Percentiles rank a stretch among this genome's conserved stretches.
These are phyloP conservation scores for Struthidea cinerea DNA, from an alignment of 2,113 vertebrate genomes.

Conservation along the genomic window DNA sequence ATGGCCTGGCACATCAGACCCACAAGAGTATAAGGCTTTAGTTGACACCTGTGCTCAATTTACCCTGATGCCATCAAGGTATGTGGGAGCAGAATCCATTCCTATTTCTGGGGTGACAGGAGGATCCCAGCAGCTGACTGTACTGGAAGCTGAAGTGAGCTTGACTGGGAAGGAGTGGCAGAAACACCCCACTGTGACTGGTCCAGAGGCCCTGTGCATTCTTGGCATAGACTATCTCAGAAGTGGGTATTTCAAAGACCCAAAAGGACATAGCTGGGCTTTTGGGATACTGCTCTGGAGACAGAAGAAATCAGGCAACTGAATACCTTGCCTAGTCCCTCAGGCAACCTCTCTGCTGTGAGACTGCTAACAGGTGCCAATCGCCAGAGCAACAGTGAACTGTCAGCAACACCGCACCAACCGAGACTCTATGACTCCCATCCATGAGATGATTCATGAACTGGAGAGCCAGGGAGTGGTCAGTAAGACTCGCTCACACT, in stretches of 20 bases:
- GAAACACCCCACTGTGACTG: background rate
- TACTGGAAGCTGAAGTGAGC: background rate
- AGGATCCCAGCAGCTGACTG: background rate
- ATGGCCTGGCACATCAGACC: background rate
- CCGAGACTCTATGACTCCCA: background rate
- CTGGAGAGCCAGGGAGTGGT: background rate
- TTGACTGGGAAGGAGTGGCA: background rate
- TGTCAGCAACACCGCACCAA: background rate
- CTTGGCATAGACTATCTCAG: background rate
- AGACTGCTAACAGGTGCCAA: background rate
- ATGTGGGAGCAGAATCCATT: too few species aligned
- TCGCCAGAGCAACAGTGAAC: background rate
- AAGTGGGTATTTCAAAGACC: background rate
- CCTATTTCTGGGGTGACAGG: background rate
- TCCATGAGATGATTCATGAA: background rate
- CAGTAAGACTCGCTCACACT: background rate
- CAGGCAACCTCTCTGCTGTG: background rate
- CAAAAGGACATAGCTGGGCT: background rate
- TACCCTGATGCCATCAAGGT: background rate
- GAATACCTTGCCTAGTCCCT: background rate
- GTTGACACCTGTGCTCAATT: accelerated
- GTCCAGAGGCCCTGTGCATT: too few species aligned
- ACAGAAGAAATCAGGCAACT: background rate
- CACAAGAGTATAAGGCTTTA: background rate
- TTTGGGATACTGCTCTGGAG: background rate